Evolutionary conservation across 2,113 vertebrate genomes (phyloP).

Genomic region (western clawed frog (Xenopus tropicalis)): DNA sequence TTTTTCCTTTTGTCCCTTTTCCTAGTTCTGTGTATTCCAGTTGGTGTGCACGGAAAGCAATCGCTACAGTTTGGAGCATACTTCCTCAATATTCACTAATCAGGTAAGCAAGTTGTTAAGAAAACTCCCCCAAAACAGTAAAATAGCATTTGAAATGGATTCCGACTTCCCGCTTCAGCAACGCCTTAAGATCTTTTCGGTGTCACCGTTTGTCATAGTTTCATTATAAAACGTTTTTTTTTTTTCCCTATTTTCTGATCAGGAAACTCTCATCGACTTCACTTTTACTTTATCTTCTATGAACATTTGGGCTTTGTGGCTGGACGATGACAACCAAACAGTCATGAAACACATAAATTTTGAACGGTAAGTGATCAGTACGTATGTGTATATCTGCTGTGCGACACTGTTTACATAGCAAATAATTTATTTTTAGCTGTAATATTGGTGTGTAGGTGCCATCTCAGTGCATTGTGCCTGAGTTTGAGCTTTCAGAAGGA

Average conservation of each 20-base stretch:
- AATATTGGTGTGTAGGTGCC: too few species aligned
- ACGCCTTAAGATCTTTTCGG: too few species aligned
- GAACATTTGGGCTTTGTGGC: conserved; percentile 91
- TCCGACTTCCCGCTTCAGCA: too few species aligned
- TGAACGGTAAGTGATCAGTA: conserved; percentile 75
- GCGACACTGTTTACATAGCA: too few species aligned
- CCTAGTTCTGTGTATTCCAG: conserved; percentile 88
- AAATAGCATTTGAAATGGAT: too few species aligned
- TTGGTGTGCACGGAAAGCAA: conserved; percentile 78
- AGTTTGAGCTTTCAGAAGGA: too few species aligned
- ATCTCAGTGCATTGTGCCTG: too few species aligned
- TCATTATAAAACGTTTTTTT: too few species aligned
- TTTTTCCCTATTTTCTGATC: background rate
- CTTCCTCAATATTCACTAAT: conserved; percentile 82
- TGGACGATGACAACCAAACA: conserved; percentile 82
- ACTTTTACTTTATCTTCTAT: conserved; percentile 81
- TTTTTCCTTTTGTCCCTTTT: background rate
- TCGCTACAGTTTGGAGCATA: conserved; percentile 87
- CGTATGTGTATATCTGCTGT: background rate
- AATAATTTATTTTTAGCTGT: too few species aligned
- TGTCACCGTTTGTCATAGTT: too few species aligned
- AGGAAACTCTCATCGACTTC: conserved; percentile 91
- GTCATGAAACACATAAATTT: conserved; percentile 91
- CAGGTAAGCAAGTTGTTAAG: conserved; percentile 65
- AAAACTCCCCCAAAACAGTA: too few species aligned